phyloP scores from a whole-genome alignment of 2,797 vertebrate species.

The Xenentodon cancila region DNA sequence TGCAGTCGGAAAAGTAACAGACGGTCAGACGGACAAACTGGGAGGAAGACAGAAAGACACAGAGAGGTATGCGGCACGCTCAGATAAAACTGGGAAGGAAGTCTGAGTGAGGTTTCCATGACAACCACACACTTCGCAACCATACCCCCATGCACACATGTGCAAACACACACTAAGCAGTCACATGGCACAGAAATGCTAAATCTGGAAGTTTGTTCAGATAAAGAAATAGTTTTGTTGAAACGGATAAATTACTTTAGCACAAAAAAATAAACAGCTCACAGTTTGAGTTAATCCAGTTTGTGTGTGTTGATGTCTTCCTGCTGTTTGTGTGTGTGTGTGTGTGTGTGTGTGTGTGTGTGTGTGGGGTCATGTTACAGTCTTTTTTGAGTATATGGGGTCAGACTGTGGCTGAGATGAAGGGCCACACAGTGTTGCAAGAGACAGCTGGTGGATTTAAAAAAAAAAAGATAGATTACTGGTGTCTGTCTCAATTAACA shows the following conservation, averaged over 20 bases:
- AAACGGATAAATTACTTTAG: slow-evolving; percentile 19
- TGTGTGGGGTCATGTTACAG: slow-evolving; percentile 44
- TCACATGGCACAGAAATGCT: slow-evolving; percentile 7
- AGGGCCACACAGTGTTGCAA: background rate
- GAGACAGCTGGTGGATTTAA: slow-evolving; percentile 2
- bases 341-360: slow-evolving; percentile 20
- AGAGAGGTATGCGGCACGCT: slow-evolving; percentile 61
- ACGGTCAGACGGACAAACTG: slow-evolving; percentile 16
- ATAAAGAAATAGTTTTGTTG: slow-evolving; percentile 36
- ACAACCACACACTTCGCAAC: slow-evolving; percentile 69
- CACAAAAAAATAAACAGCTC: slow-evolving; percentile 10
- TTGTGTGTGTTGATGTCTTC: slow-evolving; percentile 66
- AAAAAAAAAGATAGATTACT: background rate
- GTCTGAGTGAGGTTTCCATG: slow-evolving; percentile 74
- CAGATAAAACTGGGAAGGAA: slow-evolving; percentile 76
- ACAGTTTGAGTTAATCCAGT: slow-evolving; percentile 2
- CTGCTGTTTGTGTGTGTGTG: slow-evolving; percentile 62
- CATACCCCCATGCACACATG: slow-evolving; percentile 34
- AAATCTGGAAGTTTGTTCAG: slow-evolving; percentile 18
- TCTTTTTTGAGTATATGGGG: slow-evolving; percentile 23
- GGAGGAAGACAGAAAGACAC: slow-evolving; percentile 54
- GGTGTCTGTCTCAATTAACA: background rate
- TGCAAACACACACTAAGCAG: slow-evolving; percentile 15
- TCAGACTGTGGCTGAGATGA: slow-evolving; percentile 40
- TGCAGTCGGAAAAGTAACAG: background rate